phyloP scores from a whole-genome alignment of 1,140 invertebrate species.

The Danaus plexippus region DNA sequence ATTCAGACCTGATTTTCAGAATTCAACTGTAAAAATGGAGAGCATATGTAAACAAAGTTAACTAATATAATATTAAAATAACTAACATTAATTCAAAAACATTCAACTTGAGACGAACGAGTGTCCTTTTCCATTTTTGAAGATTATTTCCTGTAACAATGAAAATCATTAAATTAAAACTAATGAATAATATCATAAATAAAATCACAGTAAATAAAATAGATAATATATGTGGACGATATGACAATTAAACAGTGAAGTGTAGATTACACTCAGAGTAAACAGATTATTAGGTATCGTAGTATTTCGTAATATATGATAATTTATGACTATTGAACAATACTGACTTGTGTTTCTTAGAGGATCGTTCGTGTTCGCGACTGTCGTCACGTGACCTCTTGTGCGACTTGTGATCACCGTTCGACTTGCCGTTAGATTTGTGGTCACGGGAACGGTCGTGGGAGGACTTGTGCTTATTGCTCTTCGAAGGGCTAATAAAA shows the following conservation, averaged over 20 bases:
- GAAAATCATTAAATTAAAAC: slow-evolving; percentile 11
- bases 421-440: slow-evolving; percentile 65
- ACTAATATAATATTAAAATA: slow-evolving; percentile 21
- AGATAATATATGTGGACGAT: no score
- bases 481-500: slow-evolving; percentile 62
- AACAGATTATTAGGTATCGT: no score
- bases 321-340: not conserved
- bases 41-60: slow-evolving; percentile 34
- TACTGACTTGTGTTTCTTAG: slow-evolving; percentile 79
- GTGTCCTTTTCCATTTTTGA: slow-evolving; percentile 16
- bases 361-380: slow-evolving; percentile 75
- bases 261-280: no score
- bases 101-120: slow-evolving; percentile 23
- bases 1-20: slow-evolving; percentile 58
- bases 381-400: slow-evolving; percentile 84
- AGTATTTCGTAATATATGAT: no score
- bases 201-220: no score
- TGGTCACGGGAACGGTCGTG: slow-evolving; percentile 51
- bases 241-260: no score
- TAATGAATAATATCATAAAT: no score
- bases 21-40: slow-evolving; percentile 36
- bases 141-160: slow-evolving; percentile 58
- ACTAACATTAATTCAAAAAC: slow-evolving; percentile 26
- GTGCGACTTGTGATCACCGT: slow-evolving; percentile 54
- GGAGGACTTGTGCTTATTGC: slow-evolving; percentile 55